These are phyloP conservation scores for Calameuta pallipes DNA, from an alignment of 2,888 invertebrate genomes.

Conservation along the genomic window DNA sequence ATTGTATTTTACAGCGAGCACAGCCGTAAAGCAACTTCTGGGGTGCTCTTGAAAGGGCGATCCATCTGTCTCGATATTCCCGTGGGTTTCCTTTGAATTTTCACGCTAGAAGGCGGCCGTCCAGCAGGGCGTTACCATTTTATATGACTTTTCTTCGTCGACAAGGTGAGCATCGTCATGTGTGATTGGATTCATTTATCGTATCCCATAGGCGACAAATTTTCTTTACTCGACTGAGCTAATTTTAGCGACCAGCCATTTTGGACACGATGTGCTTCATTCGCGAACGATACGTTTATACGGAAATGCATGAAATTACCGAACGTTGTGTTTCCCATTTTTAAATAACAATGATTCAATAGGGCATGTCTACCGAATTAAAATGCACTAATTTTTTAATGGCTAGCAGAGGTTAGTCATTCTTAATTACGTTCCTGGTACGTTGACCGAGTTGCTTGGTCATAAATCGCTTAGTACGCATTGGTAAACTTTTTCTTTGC, in stretches of 20 bases:
- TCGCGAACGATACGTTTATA: conserved; percentile 30
- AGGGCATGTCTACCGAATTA: not conserved
- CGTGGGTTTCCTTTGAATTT: conserved; percentile 43
- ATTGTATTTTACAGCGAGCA: conserved; percentile 15
- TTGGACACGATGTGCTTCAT: conserved; percentile 50
- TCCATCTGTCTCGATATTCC: conserved; percentile 54
- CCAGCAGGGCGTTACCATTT: conserved; percentile 91
- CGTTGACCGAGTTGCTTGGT: not conserved
- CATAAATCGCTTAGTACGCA: not conserved
- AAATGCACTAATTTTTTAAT: not conserved
- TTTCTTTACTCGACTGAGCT: conserved; percentile 28
- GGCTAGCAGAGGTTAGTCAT: not conserved
- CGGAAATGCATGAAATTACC: conserved; percentile 26
- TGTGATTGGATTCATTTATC: not conserved
- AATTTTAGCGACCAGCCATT: conserved; percentile 62
- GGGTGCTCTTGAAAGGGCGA: conserved; percentile 53
- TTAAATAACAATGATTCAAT: not conserved
- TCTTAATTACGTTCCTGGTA: not conserved
- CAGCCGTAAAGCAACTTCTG: conserved; percentile 32
- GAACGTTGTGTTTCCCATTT: not conserved
- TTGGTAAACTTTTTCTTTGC: not conserved
- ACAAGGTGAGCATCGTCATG: conserved; percentile 77
- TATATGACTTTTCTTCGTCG: conserved; percentile 97
- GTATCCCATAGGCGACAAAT: not conserved
- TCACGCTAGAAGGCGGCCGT: conserved; percentile 71